Evolutionary conservation across 2,113 vertebrate genomes (phyloP).

Genomic region (Ondatra zibethicus): DNA sequence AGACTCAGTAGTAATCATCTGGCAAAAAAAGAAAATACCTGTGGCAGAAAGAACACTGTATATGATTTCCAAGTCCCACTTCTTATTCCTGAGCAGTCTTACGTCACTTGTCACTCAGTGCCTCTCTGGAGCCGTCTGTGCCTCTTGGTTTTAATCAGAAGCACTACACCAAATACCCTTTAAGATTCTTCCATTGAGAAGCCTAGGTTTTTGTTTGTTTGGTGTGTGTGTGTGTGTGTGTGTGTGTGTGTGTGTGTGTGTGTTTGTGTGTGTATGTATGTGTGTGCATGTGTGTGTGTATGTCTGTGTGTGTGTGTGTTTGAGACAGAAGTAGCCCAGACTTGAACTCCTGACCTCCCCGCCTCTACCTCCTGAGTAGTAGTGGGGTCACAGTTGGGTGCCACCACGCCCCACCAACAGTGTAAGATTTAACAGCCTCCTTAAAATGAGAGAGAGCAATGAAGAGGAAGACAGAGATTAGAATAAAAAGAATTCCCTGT

Average conservation of each 20-base stretch:
- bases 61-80: slow-evolving; percentile 6
- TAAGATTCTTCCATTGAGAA: slow-evolving; percentile 51
- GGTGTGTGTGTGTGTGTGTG: background rate
- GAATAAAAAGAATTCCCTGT: slow-evolving; percentile 22
- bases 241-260: background rate
- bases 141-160: slow-evolving; percentile 40
- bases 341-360: background rate
- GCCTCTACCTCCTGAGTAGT: background rate
- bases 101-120: slow-evolving; percentile 24
- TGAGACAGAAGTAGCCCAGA: background rate
- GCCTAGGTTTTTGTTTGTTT: background rate
- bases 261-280: background rate
- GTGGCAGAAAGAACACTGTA: background rate
- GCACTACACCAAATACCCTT: slow-evolving; percentile 15
- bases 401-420: background rate
- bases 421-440: slow-evolving; percentile 36
- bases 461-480: background rate
- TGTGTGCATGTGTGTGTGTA: background rate
- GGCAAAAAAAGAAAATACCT: background rate
- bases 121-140: background rate
- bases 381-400: background rate
- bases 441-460: slow-evolving; percentile 1
- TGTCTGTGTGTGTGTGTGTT: background rate
- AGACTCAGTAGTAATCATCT: slow-evolving; percentile 39
- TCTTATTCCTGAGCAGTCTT: slow-evolving; percentile 43